Conservation (phyloP, 2,888 invertebrate species). For the Hipparchia semele region DNA sequence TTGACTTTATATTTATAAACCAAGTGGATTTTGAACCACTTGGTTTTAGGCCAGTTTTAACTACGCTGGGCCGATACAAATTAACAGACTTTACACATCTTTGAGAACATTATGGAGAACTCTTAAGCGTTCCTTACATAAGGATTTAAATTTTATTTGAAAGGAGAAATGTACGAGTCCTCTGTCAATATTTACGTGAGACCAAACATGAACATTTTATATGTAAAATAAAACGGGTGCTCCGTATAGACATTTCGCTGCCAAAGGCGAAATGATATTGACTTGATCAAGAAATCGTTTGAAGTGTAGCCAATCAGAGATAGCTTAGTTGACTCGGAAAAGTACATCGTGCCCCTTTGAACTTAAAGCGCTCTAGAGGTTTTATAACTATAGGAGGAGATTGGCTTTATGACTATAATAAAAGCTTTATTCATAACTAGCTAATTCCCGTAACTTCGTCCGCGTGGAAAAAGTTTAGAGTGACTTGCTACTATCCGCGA, state of each 20-base stretch:
- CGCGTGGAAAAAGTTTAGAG: no score
- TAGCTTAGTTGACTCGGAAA: conserved; percentile 26
- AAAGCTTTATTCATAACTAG: no score
- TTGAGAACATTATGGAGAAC: no score
- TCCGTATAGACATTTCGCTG: neutral
- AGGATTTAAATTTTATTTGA: no score
- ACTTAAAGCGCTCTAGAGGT: conserved; percentile 13
- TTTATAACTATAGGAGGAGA: neutral
- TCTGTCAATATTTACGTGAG: neutral
- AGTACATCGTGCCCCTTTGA: conserved; percentile 20
- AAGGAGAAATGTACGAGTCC: neutral
- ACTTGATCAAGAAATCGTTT: conserved; percentile 21
- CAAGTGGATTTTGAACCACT: no score
- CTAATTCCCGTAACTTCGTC: no score
- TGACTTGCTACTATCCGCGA: no score
- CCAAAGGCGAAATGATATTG: conserved; percentile 13
- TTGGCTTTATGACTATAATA: neutral
- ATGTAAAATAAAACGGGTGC: conserved; percentile 9
- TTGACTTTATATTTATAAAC: no score
- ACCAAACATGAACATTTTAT: neutral
- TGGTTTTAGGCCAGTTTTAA: no score
- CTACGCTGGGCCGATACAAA: no score
- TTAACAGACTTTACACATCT: no score
- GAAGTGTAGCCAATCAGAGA: conserved; percentile 24
- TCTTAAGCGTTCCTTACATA: no score